Evolutionary conservation across 2,113 vertebrate species (phyloP).

Genomic region (Bungarus multicinctus): DNA sequence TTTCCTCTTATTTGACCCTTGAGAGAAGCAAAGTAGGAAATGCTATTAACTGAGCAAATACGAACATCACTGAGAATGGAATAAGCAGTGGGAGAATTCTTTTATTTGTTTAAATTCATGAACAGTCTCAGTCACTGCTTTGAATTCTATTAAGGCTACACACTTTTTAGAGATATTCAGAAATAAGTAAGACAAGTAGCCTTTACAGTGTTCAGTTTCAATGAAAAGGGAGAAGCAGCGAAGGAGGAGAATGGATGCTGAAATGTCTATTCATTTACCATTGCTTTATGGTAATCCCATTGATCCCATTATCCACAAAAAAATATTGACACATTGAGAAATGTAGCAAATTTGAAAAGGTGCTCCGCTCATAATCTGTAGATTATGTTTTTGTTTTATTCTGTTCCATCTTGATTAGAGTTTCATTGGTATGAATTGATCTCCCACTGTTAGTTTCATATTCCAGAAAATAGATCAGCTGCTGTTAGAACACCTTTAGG

Average conservation of each 20-base stretch:
- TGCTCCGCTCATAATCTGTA: slow-evolving; percentile 49
- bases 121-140: slow-evolving; percentile 52
- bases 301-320: slow-evolving; percentile 55
- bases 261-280: slow-evolving; percentile 61
- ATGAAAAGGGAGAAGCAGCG: slow-evolving; percentile 5
- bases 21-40: slow-evolving; percentile 66
- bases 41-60: slow-evolving; percentile 74
- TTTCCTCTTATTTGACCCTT: slow-evolving; percentile 71
- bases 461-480: neutral
- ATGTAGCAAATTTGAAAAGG: slow-evolving; percentile 41
- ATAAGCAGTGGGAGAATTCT: slow-evolving; percentile 69
- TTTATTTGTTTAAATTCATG: slow-evolving; percentile 64
- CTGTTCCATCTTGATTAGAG: neutral
- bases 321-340: slow-evolving; percentile 47
- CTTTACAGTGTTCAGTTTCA: slow-evolving; percentile 49
- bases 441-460: neutral
- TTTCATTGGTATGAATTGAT: neutral
- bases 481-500: neutral
- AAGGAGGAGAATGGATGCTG: neutral
- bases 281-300: slow-evolving; percentile 42
- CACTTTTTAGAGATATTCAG: slow-evolving; percentile 18
- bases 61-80: slow-evolving; percentile 68
- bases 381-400: slow-evolving; percentile 3
- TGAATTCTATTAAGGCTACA: slow-evolving; percentile 36
- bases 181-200: slow-evolving; percentile 47